phyloP scores from a whole-genome alignment of 2,113 vertebrate species.

The Rhinolophus sinicus region DNA sequence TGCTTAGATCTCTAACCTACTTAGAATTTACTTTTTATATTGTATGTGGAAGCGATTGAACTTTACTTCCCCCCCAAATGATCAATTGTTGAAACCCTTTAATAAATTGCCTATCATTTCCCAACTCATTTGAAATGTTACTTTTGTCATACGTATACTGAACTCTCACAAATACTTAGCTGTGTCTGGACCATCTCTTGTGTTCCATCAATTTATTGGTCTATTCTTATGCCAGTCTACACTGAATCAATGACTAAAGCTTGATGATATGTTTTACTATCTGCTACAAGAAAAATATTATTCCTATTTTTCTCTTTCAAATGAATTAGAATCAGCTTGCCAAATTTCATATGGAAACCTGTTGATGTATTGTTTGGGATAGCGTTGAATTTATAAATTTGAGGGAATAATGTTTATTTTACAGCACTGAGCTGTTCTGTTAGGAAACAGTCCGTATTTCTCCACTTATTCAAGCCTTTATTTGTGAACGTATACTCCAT shows the following conservation, averaged over 20 bases:
- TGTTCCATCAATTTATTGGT: background rate
- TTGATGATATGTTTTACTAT: conserved; percentile 22
- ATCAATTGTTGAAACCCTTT: conserved; percentile 22
- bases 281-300: conserved; percentile 34
- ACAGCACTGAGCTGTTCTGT: conserved; percentile 5
- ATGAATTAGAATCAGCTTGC: conserved; percentile 16
- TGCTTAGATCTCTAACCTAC: background rate
- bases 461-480: background rate
- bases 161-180: background rate
- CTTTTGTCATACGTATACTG: background rate
- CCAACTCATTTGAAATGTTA: background rate
- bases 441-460: background rate
- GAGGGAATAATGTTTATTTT: background rate
- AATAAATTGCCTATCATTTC: background rate
- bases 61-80: background rate
- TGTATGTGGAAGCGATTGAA: background rate
- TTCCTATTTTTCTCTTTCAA: background rate
- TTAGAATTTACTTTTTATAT: conserved; percentile 38
- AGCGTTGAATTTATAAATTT: background rate
- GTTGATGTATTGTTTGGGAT: background rate
- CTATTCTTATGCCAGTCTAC: background rate
- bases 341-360: conserved; percentile 4
- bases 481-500: conserved; percentile 9
- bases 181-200: conserved; percentile 41
- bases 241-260: conserved; percentile 2